Evolutionary conservation across 2,888 invertebrate species (phyloP).

Genomic region (Spodoptera littoralis): DNA sequence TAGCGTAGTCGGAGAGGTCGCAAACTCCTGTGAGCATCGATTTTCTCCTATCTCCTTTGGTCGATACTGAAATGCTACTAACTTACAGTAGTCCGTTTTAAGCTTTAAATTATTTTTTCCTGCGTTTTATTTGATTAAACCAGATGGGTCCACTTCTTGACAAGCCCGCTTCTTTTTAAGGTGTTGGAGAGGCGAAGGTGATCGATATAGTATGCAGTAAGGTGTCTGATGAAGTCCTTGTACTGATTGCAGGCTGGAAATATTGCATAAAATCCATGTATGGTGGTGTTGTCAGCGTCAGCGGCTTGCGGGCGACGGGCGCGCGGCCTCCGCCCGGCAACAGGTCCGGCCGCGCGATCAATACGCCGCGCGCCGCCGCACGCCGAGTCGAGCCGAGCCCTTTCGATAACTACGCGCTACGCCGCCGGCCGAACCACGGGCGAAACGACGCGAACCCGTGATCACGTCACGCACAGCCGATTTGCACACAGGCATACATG

Average conservation of each 20-base stretch:
- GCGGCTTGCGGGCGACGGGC: constrained; percentile 49
- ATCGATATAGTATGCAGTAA: background rate
- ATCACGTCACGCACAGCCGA: constrained; percentile 55
- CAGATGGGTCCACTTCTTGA: too few species aligned
- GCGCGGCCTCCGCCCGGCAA: constrained; percentile 82
- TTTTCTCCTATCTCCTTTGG: constrained; percentile 16
- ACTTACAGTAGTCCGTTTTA: background rate
- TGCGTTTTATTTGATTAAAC: background rate
- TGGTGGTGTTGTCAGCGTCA: constrained; percentile 53
- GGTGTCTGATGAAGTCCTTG: constrained; percentile 46
- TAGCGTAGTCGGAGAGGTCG: constrained; percentile 11
- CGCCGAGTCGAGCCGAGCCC: constrained; percentile 74
- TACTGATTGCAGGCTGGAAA: constrained; percentile 58
- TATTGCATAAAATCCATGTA: constrained; percentile 70
- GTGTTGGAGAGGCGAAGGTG: background rate
- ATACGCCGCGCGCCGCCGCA: constrained; percentile 80
- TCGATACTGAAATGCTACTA: background rate
- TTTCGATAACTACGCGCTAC: constrained; percentile 67
- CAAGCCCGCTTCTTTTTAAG: background rate
- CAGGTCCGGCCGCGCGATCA: constrained; percentile 84
- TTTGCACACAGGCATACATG: constrained; percentile 58
- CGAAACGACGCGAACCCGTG: constrained; percentile 52
- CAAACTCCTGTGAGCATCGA: constrained; percentile 30
- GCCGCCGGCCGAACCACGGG: constrained; percentile 54
- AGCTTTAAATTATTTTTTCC: too few species aligned